A percentile compares a stretch with the other conserved stretches of the same genome.
Conservation (phyloP, 2,797 vertebrate genomes). For the Tangara arthus region DNA sequence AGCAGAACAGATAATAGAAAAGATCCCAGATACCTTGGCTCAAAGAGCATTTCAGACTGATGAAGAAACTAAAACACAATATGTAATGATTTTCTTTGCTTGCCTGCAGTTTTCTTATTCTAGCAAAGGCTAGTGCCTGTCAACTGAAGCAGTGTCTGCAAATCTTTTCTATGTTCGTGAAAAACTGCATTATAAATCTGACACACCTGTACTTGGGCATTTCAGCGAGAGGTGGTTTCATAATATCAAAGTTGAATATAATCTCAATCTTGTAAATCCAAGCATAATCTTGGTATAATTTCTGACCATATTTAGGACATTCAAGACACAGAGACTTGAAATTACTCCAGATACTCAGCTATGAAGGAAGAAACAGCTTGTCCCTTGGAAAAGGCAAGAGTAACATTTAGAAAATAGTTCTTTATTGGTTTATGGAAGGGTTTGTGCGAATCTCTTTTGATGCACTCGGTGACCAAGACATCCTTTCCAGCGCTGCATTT, state of each 20-base stretch:
- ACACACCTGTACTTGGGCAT: not conserved
- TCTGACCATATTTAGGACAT: not conserved
- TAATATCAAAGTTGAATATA: not conserved
- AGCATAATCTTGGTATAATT: not conserved
- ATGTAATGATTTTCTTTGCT: not conserved
- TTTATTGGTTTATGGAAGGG: not conserved
- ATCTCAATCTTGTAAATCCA: not conserved
- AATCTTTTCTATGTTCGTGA: not conserved
- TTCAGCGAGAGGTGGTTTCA: accelerated
- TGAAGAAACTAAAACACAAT: not conserved
- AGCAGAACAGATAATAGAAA: not conserved
- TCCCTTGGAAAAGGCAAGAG: not conserved
- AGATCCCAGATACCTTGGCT: not conserved
- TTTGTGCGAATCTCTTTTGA: not conserved
- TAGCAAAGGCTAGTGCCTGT: not conserved
- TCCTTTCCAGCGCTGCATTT: not conserved
- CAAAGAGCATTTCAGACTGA: not conserved
- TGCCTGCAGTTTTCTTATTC: not conserved
- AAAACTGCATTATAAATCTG: not conserved
- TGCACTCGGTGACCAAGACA: accelerated
- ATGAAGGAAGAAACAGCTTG: not conserved
- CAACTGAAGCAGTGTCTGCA: not conserved
- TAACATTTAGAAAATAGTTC: not conserved
- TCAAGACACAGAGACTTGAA: not conserved
- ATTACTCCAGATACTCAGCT: not conserved